Evolutionary conservation across 1,140 invertebrate species (phyloP).

Genomic region (Drosophila malerkotliana): DNA sequence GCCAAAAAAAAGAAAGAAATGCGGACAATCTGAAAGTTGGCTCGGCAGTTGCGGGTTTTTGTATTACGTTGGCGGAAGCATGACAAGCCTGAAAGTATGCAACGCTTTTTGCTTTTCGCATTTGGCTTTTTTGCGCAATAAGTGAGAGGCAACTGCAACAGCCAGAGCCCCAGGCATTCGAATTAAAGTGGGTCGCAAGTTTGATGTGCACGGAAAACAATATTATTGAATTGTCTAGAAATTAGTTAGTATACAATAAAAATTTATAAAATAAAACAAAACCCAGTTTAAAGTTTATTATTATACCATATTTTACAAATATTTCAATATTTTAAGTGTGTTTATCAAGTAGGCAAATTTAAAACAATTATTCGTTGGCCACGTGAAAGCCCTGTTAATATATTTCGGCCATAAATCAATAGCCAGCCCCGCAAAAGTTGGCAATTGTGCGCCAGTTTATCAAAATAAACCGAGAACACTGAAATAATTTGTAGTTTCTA

Average conservation of each 20-base stretch:
- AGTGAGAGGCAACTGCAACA: conserved; percentile 1
- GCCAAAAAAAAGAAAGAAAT: conserved; percentile 34
- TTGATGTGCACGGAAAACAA: conserved; percentile 4
- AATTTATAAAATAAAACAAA: background rate
- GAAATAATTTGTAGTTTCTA: conserved; percentile 24
- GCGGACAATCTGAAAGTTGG: conserved; percentile 52
- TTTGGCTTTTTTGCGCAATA: conserved; percentile 11
- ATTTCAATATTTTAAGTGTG: background rate
- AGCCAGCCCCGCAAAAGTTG: conserved; percentile 24
- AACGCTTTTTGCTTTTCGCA: conserved; percentile 52
- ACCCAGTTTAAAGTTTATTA: too few relatives aligned
- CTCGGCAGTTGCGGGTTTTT: conserved; percentile 45
- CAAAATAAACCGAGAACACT: conserved; percentile 31
- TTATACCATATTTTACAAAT: too few relatives aligned
- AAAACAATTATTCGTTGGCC: conserved; percentile 15
- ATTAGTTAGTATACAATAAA: background rate
- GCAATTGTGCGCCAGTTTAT: conserved; percentile 41
- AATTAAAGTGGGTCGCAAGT: conserved; percentile 47
- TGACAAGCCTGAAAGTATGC: conserved; percentile 55
- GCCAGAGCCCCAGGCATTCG: conserved; percentile 4
- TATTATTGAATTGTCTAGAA: background rate
- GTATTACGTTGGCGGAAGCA: conserved; percentile 36
- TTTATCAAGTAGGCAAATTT: conserved; percentile 19
- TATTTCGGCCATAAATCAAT: conserved; percentile 67
- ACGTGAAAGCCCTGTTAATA: conserved; percentile 56